Base-by-base conservation (phyloP, 2,113 vertebrate species). In the Centrocercus urophasianus region DNA sequence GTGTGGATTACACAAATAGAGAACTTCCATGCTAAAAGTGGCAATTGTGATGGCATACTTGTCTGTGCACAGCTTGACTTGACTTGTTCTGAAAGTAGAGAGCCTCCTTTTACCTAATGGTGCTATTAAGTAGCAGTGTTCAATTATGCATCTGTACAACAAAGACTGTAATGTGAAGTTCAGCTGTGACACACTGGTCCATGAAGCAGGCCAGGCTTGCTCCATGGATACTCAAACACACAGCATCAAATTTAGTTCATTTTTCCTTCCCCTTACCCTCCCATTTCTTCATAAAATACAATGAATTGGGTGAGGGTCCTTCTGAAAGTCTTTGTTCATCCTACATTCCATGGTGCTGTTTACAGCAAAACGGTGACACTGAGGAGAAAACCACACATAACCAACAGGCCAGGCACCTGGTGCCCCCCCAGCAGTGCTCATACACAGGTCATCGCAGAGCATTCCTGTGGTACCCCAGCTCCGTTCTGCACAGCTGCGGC, bases 401-500 rank as follows among this genome's bases (percentile, higher is more conserved):
- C 50, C 45, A 72, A 50, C 56, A 65, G 34, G 12, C 22, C 11
- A 27, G 18, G 28, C 54, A 56, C 9, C 54, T 32, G 52, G 27
- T 54, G 25, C 27, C 8, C 13, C 50, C 50, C 13, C 25, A 52
- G 50, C 73, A 30, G 42, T 5, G 3, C 54, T 27, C 6, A 47
- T 1, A 6, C 27, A 40, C 47, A 2, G 8, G 11, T 13, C 40
- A 8, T 1, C 40, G 20, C 43, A 42, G 59, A 4, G 59, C 67
- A 48, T 48, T n/a, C 40, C 8, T 3, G 59, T 32, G 0, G 1
- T 7, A 5, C 5, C 2, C 25, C 5, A 30, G 67, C 38, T 11
- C 24, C 32, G 0, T 4, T 42, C 69, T 3, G 3, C 40, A 10
- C 25, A 42, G 28, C 76, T 52, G 56, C 0, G 0, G 17, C 43